These are phyloP conservation scores for Sylvilagus floridanus DNA, from an alignment of 2,797 vertebrate genomes.

Conservation along the genomic window DNA sequence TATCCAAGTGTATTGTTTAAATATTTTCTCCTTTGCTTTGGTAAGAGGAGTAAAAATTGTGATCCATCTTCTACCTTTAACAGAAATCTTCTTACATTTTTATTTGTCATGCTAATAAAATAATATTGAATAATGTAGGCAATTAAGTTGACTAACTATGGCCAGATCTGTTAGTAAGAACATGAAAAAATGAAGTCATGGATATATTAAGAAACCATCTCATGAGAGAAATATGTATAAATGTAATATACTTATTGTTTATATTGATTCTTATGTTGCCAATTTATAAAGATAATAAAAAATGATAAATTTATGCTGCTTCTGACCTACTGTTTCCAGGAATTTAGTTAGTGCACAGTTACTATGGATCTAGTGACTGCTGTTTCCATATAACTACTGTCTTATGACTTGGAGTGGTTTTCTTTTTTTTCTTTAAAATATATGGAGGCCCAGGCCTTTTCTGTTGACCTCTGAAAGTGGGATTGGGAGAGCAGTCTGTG, in stretches of 20 bases:
- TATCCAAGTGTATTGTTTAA: neutral
- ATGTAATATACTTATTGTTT: neutral
- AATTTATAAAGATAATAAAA: conserved; percentile 48
- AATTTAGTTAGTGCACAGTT: neutral
- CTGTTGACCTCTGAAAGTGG: too few species aligned
- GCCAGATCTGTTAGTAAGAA: conserved; percentile 32
- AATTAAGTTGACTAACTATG: conserved; percentile 18
- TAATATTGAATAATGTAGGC: neutral
- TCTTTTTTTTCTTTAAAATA: too few species aligned
- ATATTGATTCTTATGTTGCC: conserved; percentile 34
- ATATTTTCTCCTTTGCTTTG: conserved; percentile 28
- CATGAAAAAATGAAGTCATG: neutral
- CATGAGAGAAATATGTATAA: conserved; percentile 18
- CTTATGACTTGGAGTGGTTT: neutral
- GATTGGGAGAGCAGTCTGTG: too few species aligned
- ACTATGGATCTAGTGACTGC: neutral
- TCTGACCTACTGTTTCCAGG: neutral
- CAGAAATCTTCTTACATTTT: conserved; percentile 1
- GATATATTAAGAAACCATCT: neutral
- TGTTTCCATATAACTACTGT: accelerated
- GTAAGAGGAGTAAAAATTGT: neutral
- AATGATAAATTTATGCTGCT: conserved; percentile 19
- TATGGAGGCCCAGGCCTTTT: too few species aligned
- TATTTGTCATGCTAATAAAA: conserved; percentile 26
- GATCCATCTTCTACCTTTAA: neutral